phyloP scores from a whole-genome alignment of 1,140 invertebrate genomes.

The Euwallacea similis region DNA sequence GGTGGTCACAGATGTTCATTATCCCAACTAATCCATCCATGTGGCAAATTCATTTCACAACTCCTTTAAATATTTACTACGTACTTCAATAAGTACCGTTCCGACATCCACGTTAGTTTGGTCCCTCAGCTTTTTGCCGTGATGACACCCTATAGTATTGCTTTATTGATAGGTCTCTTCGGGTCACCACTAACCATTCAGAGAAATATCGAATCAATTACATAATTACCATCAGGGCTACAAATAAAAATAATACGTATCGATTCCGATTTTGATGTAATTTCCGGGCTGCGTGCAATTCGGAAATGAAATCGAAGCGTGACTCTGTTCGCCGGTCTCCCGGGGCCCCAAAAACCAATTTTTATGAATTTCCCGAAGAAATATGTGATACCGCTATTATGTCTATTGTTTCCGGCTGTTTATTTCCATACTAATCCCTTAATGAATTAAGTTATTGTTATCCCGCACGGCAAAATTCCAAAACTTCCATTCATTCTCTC shows the following conservation, averaged over 20 bases:
- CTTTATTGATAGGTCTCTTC: no score
- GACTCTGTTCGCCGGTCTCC: slow-evolving; percentile 12
- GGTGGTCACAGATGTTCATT: no score
- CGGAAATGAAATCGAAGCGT: slow-evolving; percentile 31
- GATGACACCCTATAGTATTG: no score
- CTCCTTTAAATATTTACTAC: no score
- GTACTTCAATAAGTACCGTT: no score
- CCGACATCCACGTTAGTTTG: no score
- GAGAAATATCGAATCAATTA: no score
- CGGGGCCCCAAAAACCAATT: slow-evolving; percentile 12
- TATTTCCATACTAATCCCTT: background rate
- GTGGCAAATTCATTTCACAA: no score
- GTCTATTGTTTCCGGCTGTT: background rate
- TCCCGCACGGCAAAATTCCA: background rate
- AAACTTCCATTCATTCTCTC: background rate
- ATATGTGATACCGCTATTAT: background rate
- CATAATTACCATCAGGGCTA: no score
- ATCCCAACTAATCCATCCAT: no score
- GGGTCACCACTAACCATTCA: no score
- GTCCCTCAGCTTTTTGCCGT: no score
- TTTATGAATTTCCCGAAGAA: slow-evolving; percentile 13
- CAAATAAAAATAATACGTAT: background rate
- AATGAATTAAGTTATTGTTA: slow-evolving; percentile 17
- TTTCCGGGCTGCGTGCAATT: slow-evolving; percentile 24
- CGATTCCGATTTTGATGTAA: slow-evolving; percentile 24